Conservation (phyloP, 1,140 invertebrate species). For the Apocrypta bakeri region DNA sequence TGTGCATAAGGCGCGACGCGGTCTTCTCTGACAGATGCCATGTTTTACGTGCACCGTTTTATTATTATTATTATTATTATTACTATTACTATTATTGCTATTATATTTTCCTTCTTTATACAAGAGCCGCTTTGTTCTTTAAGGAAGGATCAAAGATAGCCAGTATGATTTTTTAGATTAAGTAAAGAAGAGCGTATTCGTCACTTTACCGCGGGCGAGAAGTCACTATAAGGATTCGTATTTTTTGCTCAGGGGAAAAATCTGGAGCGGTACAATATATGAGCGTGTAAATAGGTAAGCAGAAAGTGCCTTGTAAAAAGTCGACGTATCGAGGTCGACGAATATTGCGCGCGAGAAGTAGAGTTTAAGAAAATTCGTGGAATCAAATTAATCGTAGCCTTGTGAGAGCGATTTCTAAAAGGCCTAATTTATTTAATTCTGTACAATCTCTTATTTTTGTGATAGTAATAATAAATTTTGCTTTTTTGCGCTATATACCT, state of each 20-base stretch:
- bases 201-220: neutral
- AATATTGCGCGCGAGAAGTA: neutral
- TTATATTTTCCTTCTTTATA: neutral
- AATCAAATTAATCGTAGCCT: slow-evolving; percentile 12
- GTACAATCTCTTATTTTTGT: slow-evolving; percentile 6
- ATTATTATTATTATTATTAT: neutral
- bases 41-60: slow-evolving; percentile 1
- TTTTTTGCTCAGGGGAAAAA: neutral
- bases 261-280: neutral
- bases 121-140: neutral
- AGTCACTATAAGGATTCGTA: neutral
- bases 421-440: neutral
- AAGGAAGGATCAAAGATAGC: slow-evolving; percentile 8
- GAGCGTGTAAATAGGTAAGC: neutral
- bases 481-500: neutral
- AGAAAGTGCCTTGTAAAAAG: slow-evolving; percentile 16
- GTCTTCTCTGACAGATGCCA: slow-evolving; percentile 34
- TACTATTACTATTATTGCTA: neutral
- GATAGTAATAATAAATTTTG: slow-evolving; percentile 12
- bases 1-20: neutral
- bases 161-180: slow-evolving; percentile 28
- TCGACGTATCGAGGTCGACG: neutral
- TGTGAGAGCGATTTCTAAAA: neutral
- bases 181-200: neutral
- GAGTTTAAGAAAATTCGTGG: neutral